Evolutionary conservation across 2,797 vertebrate genomes (phyloP).

Genomic region (Lacerta bilineata): DNA sequence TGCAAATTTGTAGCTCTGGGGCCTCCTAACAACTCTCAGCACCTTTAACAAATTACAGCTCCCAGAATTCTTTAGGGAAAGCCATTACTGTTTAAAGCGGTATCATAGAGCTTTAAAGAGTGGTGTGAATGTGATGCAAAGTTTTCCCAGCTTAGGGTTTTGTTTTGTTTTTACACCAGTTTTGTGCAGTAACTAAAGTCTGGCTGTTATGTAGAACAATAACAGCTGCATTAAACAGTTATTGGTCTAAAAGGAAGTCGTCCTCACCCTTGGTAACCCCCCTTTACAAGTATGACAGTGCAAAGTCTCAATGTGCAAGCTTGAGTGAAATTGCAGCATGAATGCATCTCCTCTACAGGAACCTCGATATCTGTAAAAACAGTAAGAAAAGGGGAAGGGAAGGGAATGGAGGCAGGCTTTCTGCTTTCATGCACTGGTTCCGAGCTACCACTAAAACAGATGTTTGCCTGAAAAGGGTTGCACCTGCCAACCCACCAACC

Average conservation of each 20-base stretch:
- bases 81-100: too few species aligned
- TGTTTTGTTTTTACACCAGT: background rate
- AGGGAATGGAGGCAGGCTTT: slow-evolving; percentile 15
- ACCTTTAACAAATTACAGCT: too few species aligned
- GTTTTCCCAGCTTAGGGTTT: slow-evolving; percentile 36
- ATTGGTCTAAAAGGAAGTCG: background rate
- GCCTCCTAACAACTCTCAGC: too few species aligned
- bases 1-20: too few species aligned
- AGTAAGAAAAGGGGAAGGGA: slow-evolving; percentile 5
- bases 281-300: background rate
- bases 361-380: slow-evolving; percentile 24
- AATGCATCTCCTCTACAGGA: slow-evolving; percentile 12
- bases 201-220: background rate
- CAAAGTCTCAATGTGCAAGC: slow-evolving; percentile 13
- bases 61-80: too few species aligned
- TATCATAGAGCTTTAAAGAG: too few species aligned
- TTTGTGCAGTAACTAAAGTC: background rate
- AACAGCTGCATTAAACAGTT: slow-evolving; percentile 24
- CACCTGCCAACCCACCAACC: slow-evolving; percentile 75
- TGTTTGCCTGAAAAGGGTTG: slow-evolving; percentile 68
- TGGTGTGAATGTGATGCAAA: too few species aligned
- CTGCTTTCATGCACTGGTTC: slow-evolving; percentile 41
- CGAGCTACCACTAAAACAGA: slow-evolving; percentile 73
- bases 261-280: slow-evolving; percentile 6
- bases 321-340: slow-evolving; percentile 11